phyloP scores from a whole-genome alignment of 2,113 vertebrate genomes.

The Oostethus manadensis region DNA sequence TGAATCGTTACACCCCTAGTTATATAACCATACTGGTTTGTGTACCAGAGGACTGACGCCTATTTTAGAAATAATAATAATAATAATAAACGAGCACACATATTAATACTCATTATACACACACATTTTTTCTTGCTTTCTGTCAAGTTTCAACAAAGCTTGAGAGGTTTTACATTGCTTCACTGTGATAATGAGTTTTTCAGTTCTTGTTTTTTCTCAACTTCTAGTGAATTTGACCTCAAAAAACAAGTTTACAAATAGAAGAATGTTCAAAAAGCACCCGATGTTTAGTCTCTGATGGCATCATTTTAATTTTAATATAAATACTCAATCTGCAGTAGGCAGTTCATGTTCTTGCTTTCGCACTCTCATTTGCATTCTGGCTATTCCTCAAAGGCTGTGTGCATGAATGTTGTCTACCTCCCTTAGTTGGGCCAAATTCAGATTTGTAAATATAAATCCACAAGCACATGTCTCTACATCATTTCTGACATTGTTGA shows the following conservation, averaged over 20 bases:
- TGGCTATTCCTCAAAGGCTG: constrained; percentile 13
- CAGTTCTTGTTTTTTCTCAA: neutral
- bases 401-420: constrained; percentile 5
- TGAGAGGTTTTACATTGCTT: neutral
- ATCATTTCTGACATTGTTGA: neutral
- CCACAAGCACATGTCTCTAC: neutral
- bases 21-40: too few species aligned
- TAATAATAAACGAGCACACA: neutral
- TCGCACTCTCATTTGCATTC: constrained; percentile 32
- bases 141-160: neutral
- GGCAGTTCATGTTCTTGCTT: constrained; percentile 14
- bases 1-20: too few species aligned
- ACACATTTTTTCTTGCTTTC: neutral
- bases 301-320: neutral
- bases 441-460: constrained; percentile 2
- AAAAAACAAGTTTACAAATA: neutral
- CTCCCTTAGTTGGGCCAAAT: constrained; percentile 10
- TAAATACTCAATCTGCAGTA: neutral
- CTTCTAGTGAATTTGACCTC: neutral
- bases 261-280: constrained; percentile 1
- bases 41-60: neutral
- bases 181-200: neutral
- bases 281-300: constrained; percentile 29
- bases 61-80: neutral
- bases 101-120: neutral